A percentile compares a stretch with the other conserved stretches of the same genome.
Conservation (phyloP, 2,888 invertebrate genomes). For the Gymnoscelis rufifasciata region DNA sequence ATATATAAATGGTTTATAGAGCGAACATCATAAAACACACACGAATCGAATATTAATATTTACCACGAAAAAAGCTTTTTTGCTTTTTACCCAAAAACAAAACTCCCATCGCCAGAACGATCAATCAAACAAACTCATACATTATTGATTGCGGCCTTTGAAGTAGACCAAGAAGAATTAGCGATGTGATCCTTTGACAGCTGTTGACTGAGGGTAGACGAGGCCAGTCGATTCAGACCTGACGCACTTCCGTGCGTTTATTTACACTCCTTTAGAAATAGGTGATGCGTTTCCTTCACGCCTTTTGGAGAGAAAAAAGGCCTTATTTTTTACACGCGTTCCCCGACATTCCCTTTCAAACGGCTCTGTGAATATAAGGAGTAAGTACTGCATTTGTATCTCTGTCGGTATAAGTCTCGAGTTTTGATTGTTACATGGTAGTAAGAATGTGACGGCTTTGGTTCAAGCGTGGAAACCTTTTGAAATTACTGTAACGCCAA, state of each 20-base stretch:
- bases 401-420: background rate
- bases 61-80: background rate
- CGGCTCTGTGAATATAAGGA: slow-evolving; percentile 16
- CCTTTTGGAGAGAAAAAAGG: slow-evolving; percentile 52
- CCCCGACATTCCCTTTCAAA: slow-evolving; percentile 33
- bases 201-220: slow-evolving; percentile 39
- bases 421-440: too few relatives aligned
- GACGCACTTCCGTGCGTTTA: slow-evolving; percentile 69
- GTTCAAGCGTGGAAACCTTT: too few relatives aligned
- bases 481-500: too few relatives aligned
- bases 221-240: slow-evolving; percentile 62
- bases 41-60: background rate
- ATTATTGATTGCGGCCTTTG: slow-evolving; percentile 4
- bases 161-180: slow-evolving; percentile 20
- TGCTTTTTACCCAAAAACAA: background rate
- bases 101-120: background rate
- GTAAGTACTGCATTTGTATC: background rate
- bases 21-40: too few relatives aligned
- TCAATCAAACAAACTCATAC: background rate
- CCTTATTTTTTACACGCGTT: slow-evolving; percentile 54
- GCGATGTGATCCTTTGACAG: slow-evolving; percentile 26
- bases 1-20: too few relatives aligned
- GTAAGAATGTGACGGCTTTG: too few relatives aligned
- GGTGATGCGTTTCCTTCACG: slow-evolving; percentile 67
- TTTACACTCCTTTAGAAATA: slow-evolving; percentile 69